phyloP scores from a whole-genome alignment of 1,140 invertebrate species.

The Aporrectodea caliginosa region DNA sequence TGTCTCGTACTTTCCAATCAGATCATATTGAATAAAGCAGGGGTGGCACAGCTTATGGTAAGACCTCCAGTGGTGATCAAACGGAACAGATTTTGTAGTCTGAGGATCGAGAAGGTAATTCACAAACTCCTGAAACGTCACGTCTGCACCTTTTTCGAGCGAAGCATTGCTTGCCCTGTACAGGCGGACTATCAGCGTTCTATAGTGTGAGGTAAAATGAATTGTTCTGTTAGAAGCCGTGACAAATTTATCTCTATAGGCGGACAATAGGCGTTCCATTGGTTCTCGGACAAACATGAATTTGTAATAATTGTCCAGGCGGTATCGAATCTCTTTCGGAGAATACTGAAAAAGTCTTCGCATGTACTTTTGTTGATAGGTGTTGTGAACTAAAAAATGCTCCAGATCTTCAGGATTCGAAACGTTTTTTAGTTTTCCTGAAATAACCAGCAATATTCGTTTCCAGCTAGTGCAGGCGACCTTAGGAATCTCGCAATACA shows the following conservation, averaged over 20 bases:
- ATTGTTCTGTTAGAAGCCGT: slow-evolving; percentile 60
- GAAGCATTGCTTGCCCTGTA: slow-evolving; percentile 68
- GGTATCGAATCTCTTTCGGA: slow-evolving; percentile 60
- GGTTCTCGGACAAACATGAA: slow-evolving; percentile 87
- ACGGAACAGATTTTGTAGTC: neutral
- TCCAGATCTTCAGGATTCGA: neutral
- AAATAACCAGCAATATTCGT: no score
- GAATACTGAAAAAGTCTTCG: slow-evolving; percentile 59
- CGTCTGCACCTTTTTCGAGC: slow-evolving; percentile 72
- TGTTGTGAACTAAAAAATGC: slow-evolving; percentile 39
- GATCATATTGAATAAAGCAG: neutral
- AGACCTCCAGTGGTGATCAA: neutral
- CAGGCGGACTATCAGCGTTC: slow-evolving; percentile 72
- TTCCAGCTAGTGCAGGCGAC: no score
- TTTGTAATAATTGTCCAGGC: slow-evolving; percentile 63
- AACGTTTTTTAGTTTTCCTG: no score
- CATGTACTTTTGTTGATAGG: slow-evolving; percentile 37
- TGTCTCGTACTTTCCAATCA: neutral
- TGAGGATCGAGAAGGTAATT: neutral
- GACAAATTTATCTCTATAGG: slow-evolving; percentile 84
- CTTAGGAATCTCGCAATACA: no score
- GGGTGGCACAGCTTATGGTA: neutral
- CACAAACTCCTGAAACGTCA: slow-evolving; percentile 81
- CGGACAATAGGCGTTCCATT: slow-evolving; percentile 81
- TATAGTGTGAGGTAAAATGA: slow-evolving; percentile 74